Evolutionary conservation across 2,113 vertebrate species (phyloP), one percentile per base, ranked within the genome.

Genomic region (Microtus ochrogaster): DNA sequence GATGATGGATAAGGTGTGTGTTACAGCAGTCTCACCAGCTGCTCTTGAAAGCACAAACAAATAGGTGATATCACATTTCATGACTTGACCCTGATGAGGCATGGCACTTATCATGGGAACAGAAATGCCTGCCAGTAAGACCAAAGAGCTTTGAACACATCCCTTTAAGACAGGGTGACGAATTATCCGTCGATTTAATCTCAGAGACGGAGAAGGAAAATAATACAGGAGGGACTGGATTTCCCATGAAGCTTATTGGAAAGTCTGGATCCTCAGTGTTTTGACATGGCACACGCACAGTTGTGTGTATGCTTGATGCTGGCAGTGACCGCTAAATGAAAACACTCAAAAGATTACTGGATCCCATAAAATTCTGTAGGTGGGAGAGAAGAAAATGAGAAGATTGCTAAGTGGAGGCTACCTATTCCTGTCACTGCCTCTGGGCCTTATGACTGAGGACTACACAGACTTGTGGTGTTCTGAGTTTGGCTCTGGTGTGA

Each of bases 1-100:
- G 61, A 89, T 95, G 91, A 96, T 94, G 70, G 83, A 72, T 93
- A 82, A 61, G 44, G 1, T 68, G 9, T 74, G 41, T 2, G 39
- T 14, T 76, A 33, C 16, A 93, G n/a, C 58, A 87, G 44, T 74
- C 66, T 92, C 81, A 78, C 74, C 89, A 90, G 84, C 81, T 12
- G 26, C 73, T 84, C 93, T 96, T 96, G 97, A 92, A 95, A 97
- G 89, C 33, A n/a, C 72, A 61, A 41, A 52, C 92, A 97, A 96
- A 88, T 65, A 84, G 65, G 61, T 0, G 2, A 81, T 77, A 91
- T 90, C 66, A 10, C 76, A 73, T 95, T 97, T 97, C 61, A 96
- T 94, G 95, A 95, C 94, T 39, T 89, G 90, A 91, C 49, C 90
- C 33, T 94, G 88, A 95, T 94, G 81, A 97, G 72, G 76, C 70